Evolutionary conservation across 2,113 vertebrate species (phyloP).

Genomic region (Chitala chitala): DNA sequence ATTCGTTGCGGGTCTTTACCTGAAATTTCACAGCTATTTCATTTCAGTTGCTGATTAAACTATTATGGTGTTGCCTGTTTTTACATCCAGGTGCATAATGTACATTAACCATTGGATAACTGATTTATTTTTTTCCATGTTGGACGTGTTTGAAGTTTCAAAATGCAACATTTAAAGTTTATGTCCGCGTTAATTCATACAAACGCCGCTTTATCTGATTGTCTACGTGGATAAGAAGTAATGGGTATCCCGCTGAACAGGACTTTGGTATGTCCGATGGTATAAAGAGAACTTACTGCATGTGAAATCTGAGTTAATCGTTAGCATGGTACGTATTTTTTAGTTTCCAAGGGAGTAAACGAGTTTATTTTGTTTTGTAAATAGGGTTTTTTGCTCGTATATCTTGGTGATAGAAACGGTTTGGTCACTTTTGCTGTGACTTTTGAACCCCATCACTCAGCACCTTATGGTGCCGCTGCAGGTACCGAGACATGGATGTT

Average conservation of each 20-base stretch:
- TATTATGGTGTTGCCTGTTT: too few relatives aligned
- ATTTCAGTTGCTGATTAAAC: not conserved
- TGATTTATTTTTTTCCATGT: not conserved
- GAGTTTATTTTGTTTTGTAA: not conserved
- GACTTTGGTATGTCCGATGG: slow-evolving; percentile 49
- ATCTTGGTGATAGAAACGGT: not conserved
- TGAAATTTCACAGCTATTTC: not conserved
- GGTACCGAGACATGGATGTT: slow-evolving; percentile 69
- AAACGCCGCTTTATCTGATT: slow-evolving; percentile 30
- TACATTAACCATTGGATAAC: too few relatives aligned
- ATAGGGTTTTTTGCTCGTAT: not conserved
- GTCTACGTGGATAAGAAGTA: slow-evolving; percentile 48
- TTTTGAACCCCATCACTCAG: slow-evolving; percentile 43
- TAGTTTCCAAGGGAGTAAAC: not conserved
- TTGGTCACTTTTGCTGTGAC: slow-evolving; percentile 22
- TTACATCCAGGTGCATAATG: not conserved
- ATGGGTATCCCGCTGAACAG: slow-evolving; percentile 26
- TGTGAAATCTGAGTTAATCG: not conserved
- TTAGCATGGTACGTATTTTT: not conserved
- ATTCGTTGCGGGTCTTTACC: not conserved
- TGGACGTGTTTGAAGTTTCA: not conserved
- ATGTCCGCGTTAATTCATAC: slow-evolving; percentile 33
- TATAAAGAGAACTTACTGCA: not conserved
- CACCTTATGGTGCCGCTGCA: slow-evolving; percentile 65
- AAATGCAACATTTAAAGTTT: slow-evolving; percentile 5